Evolutionary conservation across 2,888 invertebrate species (phyloP), one percentile per base, ranked within the genome.

Genomic region (Heliconius aoede): DNA sequence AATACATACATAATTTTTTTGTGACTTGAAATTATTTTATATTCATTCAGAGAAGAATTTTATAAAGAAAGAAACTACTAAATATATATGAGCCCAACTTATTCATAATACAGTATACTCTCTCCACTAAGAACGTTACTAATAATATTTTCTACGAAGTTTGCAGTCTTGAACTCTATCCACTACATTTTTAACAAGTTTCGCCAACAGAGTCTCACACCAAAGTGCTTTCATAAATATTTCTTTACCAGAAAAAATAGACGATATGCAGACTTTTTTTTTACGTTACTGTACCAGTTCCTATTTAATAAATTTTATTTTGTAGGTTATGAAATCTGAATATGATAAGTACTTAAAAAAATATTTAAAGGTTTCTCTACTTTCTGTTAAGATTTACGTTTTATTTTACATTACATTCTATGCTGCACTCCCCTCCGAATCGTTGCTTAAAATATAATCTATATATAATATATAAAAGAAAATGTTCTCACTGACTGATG

Each of bases 161-260:
- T 69, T 40, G 72, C 26, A 15, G 60, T 58, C 26, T 71, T 60
- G 69, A 55, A 55, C 72, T 72, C 28, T 36, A 60, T 60, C 58
- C 26, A 60, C 60, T 61, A 72, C 26, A 72, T 72, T 72, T 71
- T 58, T 72, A 61, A 60, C 60, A 72, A 72, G 60, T 72, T 69
- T 61, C 18, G n/a, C 69, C 69, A n/a, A 55, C 30, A 13, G 28
- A 46, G 46, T 68, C 30, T 69, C 15, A 15, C 30, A 55, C n/a
- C 55, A 36, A 36, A 65, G 65, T 65, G 36, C 15, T 40, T 65
- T 65, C 36, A 65, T 69, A 55, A 69, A 69, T 55, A 69, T 69
- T 69, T 65, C 65, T 24, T 36, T 24, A 24, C 36, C 65, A 36
- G 24, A 65, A 65, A 36, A 65, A 64, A 13, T 30, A 5, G 61